Base-by-base conservation (phyloP, 2,888 invertebrate genomes). In the Lamproptera curius region DNA sequence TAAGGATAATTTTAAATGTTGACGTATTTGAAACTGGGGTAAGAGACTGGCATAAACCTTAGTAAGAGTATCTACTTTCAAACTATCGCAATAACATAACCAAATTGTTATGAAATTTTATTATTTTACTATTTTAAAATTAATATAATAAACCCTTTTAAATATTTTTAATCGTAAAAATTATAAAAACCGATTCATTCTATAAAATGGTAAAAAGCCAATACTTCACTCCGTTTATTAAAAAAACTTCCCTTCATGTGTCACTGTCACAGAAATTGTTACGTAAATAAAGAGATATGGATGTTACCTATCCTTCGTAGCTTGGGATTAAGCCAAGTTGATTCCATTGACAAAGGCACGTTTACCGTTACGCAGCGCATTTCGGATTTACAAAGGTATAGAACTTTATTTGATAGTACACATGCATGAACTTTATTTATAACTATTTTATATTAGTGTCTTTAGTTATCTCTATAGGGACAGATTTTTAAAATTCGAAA, bases 281-380 rank as follows among this genome's bases (percentile, higher is more conserved):
- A 74, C 63, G 69, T 69, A 73, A 77, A 77, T 75, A 76, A 71
- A 47, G 36, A 73, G 68, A 75, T n/a, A n/a, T n/a, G n/a, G n/a
- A n/a, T n/a, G n/a, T n/a, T 75, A 78, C 76, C 75, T 76, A 72
- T 70, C 65, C 68, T 64, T 57, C 65, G 76, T 67, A 65, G 75
- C 75, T 82, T 82, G 81, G 80, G 75, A 70, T 74, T 64, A 70
- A 69, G 81, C 80, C 81, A 81, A 81, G 68, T 75, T 63, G 67
- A 65, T 69, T 65, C 62, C 61, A 69, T 71, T 68, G 76, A 75
- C 75, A 76, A 71, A 73, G 74, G 70, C 66, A 60, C 64, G 69
- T 62, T 67, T 73, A 70, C 66, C 67, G 74, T 75, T 73, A 73
- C 66, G 68, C 61, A 63, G 62, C 56, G 59, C 62, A 57, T 64